Evolutionary conservation across 2,797 vertebrate genomes (phyloP).

Genomic region (Amphiprion clarkii): DNA sequence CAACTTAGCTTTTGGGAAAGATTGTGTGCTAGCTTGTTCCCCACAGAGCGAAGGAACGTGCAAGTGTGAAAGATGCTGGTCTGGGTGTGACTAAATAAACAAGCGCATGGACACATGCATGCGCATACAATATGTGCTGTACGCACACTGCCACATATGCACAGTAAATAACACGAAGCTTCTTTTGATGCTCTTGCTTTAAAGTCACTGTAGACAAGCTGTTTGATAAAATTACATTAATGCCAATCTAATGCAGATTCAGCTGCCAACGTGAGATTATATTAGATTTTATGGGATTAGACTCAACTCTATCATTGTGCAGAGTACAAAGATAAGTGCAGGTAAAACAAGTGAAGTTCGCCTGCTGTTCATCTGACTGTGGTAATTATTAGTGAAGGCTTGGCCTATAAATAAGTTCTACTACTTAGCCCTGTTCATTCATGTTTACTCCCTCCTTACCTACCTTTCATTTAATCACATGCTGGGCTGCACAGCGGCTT

Average conservation of each 20-base stretch:
- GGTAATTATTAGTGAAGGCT: not conserved
- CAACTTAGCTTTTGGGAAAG: not conserved
- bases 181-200: slow-evolving; percentile 7
- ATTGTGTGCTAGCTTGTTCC: not conserved
- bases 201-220: not conserved
- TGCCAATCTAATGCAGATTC: not conserved
- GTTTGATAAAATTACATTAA: not conserved
- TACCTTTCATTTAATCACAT: no score
- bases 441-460: not conserved
- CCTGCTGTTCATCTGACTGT: not conserved
- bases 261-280: not conserved
- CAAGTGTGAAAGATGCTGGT: slow-evolving; percentile 2
- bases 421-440: not conserved
- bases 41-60: no score
- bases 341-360: no score
- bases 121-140: not conserved
- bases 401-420: not conserved
- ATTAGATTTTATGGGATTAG: no score
- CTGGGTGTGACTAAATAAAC: not conserved
- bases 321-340: no score
- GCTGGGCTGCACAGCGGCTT: no score
- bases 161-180: not conserved
- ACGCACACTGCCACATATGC: not conserved
- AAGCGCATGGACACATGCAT: not conserved
- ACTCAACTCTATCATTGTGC: no score